Conservation (phyloP, 2,888 invertebrate genomes). For the Pteria penguin region DNA sequence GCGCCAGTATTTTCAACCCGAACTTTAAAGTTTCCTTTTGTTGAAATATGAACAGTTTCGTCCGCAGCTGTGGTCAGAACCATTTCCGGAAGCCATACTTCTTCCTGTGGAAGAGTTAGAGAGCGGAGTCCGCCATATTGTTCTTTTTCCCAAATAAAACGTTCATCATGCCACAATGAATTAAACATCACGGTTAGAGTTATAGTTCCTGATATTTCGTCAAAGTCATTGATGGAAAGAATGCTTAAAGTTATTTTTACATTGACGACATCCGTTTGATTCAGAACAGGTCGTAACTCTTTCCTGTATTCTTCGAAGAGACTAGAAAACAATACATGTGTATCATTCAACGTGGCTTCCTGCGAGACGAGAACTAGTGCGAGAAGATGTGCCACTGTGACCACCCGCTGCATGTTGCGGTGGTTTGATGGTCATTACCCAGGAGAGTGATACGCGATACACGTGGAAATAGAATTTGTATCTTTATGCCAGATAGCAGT, state of each 20-base stretch:
- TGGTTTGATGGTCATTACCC: too few relatives aligned
- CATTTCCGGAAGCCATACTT: constrained; percentile 42
- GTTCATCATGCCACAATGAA: constrained; percentile 42
- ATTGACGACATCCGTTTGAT: constrained; percentile 13
- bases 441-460: too few relatives aligned
- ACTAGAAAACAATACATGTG: neutral
- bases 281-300: constrained; percentile 19
- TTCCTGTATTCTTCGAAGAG: constrained; percentile 12
- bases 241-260: constrained; percentile 9
- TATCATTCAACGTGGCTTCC: neutral
- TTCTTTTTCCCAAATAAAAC: constrained; percentile 42
- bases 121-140: constrained; percentile 32
- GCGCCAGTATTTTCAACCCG: neutral
- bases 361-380: too few relatives aligned
- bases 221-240: constrained; percentile 25
- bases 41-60: constrained; percentile 6
- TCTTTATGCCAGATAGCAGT: too few relatives aligned
- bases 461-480: too few relatives aligned
- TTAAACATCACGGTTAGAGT: constrained; percentile 14
- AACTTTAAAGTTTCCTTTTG: constrained; percentile 13
- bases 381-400: too few relatives aligned
- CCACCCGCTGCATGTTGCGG: too few relatives aligned
- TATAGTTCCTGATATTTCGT: constrained; percentile 28
- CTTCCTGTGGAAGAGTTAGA: constrained; percentile 25
- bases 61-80: constrained; percentile 24